These are phyloP conservation scores for Numida meleagris DNA, from an alignment of 2,113 vertebrate genomes.

Conservation along the genomic window DNA sequence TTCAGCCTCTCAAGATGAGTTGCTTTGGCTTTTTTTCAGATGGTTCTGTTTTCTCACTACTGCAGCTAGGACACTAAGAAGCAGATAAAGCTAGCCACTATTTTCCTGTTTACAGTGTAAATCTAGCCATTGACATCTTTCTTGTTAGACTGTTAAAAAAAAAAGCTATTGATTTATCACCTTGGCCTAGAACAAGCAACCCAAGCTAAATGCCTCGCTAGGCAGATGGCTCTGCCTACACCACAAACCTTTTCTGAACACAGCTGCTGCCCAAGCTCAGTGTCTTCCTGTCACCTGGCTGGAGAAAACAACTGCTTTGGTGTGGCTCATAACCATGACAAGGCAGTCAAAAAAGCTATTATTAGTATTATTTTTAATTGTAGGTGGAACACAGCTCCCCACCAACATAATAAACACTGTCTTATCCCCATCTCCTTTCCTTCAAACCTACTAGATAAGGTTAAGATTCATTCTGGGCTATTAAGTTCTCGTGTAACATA, in stretches of 20 bases:
- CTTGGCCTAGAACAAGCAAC: constrained; percentile 25
- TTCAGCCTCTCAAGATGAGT: not conserved
- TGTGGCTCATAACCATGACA: not conserved
- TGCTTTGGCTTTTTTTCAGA: not conserved
- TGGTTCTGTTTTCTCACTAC: not conserved
- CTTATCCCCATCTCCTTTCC: not conserved
- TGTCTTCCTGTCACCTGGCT: constrained; percentile 41
- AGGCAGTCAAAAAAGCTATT: not conserved
- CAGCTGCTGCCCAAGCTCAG: constrained; percentile 45
- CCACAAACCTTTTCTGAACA: constrained; percentile 15
- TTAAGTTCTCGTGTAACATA: not conserved
- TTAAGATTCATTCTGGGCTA: not conserved
- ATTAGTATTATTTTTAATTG: not conserved
- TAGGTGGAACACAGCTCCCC: not conserved
- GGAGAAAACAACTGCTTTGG: not conserved
- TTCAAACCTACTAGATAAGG: not conserved
- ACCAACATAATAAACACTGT: not conserved
- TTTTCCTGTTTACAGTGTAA: constrained; percentile 37
- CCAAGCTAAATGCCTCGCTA: constrained; percentile 1
- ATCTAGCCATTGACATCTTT: not conserved
- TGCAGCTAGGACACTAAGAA: not conserved
- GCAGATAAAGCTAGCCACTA: not conserved
- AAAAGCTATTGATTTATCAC: constrained; percentile 19
- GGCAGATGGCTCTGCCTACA: constrained; percentile 65
- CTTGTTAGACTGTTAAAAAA: not conserved